Percentiles rank a stretch among this genome's conserved stretches.
Conservation (phyloP, 2,113 vertebrate species). For the Catharus bicknelli region DNA sequence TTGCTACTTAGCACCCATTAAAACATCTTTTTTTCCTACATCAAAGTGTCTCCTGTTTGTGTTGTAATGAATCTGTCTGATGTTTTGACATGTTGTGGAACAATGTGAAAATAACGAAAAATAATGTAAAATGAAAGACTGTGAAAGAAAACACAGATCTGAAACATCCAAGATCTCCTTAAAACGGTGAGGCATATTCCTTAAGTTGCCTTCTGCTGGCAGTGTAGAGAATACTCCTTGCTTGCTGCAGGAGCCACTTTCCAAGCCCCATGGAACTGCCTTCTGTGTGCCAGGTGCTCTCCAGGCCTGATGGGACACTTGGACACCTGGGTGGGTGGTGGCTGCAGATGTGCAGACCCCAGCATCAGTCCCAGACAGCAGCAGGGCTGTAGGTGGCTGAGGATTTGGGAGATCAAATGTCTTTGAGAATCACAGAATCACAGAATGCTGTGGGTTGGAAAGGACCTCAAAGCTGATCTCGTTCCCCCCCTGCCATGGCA, state of each 20-base stretch:
- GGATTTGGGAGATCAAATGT: neutral
- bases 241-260: neutral
- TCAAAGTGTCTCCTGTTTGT: conserved; percentile 58
- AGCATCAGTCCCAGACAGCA: neutral
- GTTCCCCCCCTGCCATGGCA: neutral
- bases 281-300: neutral
- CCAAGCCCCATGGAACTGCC: neutral
- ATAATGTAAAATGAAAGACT: neutral
- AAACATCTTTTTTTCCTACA: conserved; percentile 45
- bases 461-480: neutral
- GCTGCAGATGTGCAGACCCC: neutral
- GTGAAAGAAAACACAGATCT: neutral
- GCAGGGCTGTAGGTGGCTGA: neutral
- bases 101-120: conserved; percentile 40
- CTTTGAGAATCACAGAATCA: neutral
- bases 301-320: accelerated
- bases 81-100: conserved; percentile 55
- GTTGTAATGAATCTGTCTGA: conserved; percentile 41
- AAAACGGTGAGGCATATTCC: neutral
- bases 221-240: neutral
- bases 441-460: neutral
- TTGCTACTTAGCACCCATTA: conserved; percentile 57
- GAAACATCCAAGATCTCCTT: neutral
- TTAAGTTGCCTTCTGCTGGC: neutral
- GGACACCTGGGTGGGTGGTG: neutral